Evolutionary conservation across 2,797 vertebrate genomes (phyloP).

Genomic region (Champsocephalus esox): DNA sequence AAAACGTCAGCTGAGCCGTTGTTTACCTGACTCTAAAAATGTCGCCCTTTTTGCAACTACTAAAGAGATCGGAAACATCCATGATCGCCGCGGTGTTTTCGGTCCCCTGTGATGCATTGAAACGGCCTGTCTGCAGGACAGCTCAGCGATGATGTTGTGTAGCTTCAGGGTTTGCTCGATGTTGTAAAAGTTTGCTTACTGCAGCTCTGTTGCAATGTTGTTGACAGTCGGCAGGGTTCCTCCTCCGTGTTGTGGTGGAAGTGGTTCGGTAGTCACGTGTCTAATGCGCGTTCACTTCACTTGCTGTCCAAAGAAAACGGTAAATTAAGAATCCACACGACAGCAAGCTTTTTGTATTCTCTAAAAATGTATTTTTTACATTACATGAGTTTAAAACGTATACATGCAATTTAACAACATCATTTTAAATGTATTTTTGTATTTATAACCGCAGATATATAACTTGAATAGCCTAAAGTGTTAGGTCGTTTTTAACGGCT

Average conservation of each 20-base stretch:
- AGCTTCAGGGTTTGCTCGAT: slow-evolving; percentile 13
- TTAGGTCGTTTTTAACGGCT: background rate
- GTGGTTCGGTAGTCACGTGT: slow-evolving; percentile 60
- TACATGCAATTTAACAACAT: accelerated
- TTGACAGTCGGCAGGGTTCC: slow-evolving; percentile 43
- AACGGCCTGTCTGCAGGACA: slow-evolving; percentile 81
- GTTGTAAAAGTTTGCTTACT: slow-evolving; percentile 4
- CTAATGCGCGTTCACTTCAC: slow-evolving; percentile 8
- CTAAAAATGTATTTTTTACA: background rate
- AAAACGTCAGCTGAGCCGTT: background rate
- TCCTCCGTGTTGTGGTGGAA: slow-evolving; percentile 50
- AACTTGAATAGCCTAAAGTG: background rate
- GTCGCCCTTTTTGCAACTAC: slow-evolving; percentile 95
- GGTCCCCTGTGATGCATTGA: slow-evolving; percentile 85
- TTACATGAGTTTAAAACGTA: accelerated
- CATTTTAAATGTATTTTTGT: background rate
- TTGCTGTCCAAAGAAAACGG: background rate
- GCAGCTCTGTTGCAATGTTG: slow-evolving; percentile 35
- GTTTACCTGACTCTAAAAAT: slow-evolving; percentile 93
- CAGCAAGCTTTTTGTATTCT: background rate
- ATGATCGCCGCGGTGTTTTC: slow-evolving; percentile 83
- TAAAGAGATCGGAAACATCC: slow-evolving; percentile 94
- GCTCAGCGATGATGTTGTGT: slow-evolving; percentile 32
- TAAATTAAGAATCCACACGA: background rate
- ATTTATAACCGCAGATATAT: accelerated